Base-by-base conservation (phyloP, 2,888 invertebrate species). In the Thereva unica region DNA sequence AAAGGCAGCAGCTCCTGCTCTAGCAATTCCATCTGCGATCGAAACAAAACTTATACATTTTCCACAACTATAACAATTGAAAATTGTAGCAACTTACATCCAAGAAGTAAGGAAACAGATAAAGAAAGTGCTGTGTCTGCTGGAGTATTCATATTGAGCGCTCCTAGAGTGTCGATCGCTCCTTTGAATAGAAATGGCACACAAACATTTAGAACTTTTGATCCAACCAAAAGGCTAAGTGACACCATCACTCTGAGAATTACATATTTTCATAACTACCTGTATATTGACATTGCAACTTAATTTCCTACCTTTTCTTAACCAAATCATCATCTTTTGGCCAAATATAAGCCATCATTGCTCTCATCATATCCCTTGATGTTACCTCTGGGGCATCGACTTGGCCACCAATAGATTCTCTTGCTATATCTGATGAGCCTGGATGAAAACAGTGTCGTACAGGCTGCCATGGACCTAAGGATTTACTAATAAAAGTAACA, bases 121-220 rank as follows among this genome's bases (percentile, higher is more conserved):
- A 91, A 84, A 1, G 95, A 90, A 1, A 90, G 82, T 55, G 94
- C 83, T 1, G 95, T 91, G 75, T 90, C 89, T 0, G 92, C 89
- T n/a, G 91, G 89, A 4, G 89, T 87, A 37, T 87, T 87, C 85
- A 93, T 86, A 67, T 88, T 89, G 9, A 95, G 78, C 5, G 83
- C 82, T 77, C 95, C 96, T 70, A 97, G 86, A 72, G 87, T 87
- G 78, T 99, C 98, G 67, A 99, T 87, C 0, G 92, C 91, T 77
- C 93, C 90, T 81, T 98, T 97, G 82, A 99, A 97, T 67, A 97
- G 82, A 82, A 98, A 97, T 8, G 99, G 99, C 35, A 99, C 97
- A 55, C 88, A 84, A 2, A 97, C 95, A 75, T 93, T 97, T 76
- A 96, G 81, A 63, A 94, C 78, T 84, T 98, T 95, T 40, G 94